Evolutionary conservation across 2,797 vertebrate genomes (phyloP), one percentile per base, ranked within the genome.

Genomic region (Pagetopsis macropterus): DNA sequence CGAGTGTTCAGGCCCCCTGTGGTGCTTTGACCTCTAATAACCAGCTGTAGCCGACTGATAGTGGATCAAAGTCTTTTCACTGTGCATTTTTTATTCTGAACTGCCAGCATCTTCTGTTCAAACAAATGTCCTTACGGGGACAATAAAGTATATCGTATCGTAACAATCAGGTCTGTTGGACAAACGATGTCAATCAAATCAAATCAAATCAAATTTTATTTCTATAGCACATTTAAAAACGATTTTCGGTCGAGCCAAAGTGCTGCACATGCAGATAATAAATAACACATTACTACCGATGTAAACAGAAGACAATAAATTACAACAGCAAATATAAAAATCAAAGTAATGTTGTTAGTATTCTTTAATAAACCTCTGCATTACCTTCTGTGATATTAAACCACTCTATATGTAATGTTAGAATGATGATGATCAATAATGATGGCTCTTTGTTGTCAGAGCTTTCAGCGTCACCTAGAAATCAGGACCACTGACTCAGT

Each of bases 51-150:
- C 37, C 0, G 37, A 60, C 56, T 77, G 56, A 77, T 61, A 49
- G 17, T 13, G 58, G 56, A 66, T 70, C 33, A 49, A 49, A 74
- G 54, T 43, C 16, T 49, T 51, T 17, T 40, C 31, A 16, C n/a
- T 40, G 41, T 70, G 56, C 2, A 48, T 33, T 48, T 63, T 15
- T 70, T 68, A 46, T 54, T 54, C 13, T 59, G 54, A 41, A 48
- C 54, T 71, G 67, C 19, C 56, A 40, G 61, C 21, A 16, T 48
- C 58, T 75, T 76, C 76, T 69, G 69, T 43, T 23, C 23, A 23
- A 23, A 23, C 23, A 23, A 23, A 23, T 23, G 2, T 23, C 23
- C 23, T 23, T 23, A 23, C 2, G 23, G 23, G 3, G 23, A 23
- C 2, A 23, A 23, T 23, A 23, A 23, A 23, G 23, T 23, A 23